Evolutionary conservation across 37 sponge, comb jelly and placozoan genomes (phyloP).

Genomic region (Agelas oroides): DNA sequence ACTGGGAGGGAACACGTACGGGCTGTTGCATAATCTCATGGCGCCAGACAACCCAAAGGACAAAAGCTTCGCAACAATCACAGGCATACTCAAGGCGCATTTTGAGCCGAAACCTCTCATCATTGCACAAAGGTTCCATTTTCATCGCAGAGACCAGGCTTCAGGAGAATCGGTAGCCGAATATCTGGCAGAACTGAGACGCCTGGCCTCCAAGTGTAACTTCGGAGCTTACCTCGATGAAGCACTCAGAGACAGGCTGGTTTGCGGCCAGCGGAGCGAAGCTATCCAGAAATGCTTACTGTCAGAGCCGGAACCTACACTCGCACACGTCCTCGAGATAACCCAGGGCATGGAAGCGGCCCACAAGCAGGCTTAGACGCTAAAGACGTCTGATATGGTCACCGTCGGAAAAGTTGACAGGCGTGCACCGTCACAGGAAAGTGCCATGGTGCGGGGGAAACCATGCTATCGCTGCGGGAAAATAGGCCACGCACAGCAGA

Average conservation of each 20-base stretch:
- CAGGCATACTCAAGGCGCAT: not conserved
- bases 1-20: constrained; percentile 17
- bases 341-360: constrained; percentile 20
- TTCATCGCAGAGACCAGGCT: constrained; percentile 11
- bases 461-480: constrained; percentile 10
- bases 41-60: constrained; percentile 31
- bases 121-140: constrained; percentile 14
- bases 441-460: not conserved
- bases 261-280: constrained; percentile 1
- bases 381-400: not conserved
- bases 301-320: not conserved
- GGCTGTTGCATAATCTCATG: constrained; percentile 9
- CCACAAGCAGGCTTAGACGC: not conserved
- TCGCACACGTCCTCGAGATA: not conserved
- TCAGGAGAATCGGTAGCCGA: not conserved
- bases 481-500: not conserved
- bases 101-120: constrained; percentile 9
- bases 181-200: constrained; percentile 15
- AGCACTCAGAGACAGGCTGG: constrained; percentile 17
- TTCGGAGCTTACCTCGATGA: constrained; percentile 5
- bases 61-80: not conserved
- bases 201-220: constrained; percentile 11
- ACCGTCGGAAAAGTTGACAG: not conserved
- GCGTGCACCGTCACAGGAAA: not conserved
- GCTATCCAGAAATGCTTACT: not conserved